These are phyloP conservation scores for Rhinatrema bivittatum DNA, from an alignment of 2,797 vertebrate genomes.

Conservation along the genomic window DNA sequence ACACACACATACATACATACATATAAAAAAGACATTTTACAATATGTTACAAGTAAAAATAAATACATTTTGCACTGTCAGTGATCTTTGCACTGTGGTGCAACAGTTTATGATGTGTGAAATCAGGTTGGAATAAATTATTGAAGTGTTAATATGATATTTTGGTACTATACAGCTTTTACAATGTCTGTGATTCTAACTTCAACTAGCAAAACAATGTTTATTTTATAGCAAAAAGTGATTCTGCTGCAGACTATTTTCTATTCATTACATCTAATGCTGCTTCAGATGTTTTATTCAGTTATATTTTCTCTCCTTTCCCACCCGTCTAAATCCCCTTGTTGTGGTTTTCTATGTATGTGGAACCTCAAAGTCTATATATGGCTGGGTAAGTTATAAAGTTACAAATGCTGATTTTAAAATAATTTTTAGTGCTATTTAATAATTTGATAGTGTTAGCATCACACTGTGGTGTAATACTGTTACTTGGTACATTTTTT, in stretches of 20 bases:
- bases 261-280: slow-evolving; percentile 20
- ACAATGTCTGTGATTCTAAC: slow-evolving; percentile 7
- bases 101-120: too few relatives aligned
- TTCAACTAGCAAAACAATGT: slow-evolving; percentile 9
- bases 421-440: slow-evolving; percentile 49
- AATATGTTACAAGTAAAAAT: too few relatives aligned
- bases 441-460: slow-evolving; percentile 45
- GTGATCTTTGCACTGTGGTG: too few relatives aligned
- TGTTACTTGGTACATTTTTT: slow-evolving; percentile 49
- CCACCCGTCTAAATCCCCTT: slow-evolving; percentile 22
- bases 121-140: slow-evolving; percentile 11
- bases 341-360: slow-evolving; percentile 18
- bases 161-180: slow-evolving; percentile 5
- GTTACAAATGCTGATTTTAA: slow-evolving; percentile 33
- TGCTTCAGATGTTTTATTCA: too few relatives aligned
- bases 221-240: too few relatives aligned
- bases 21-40: too few relatives aligned
- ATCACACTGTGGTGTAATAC: slow-evolving; percentile 49
- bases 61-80: too few relatives aligned
- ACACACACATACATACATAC: too few relatives aligned
- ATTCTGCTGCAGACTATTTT: slow-evolving; percentile 17
- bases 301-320: slow-evolving; percentile 29
- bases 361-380: slow-evolving; percentile 27
- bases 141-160: slow-evolving; percentile 4
- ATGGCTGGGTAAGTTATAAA: slow-evolving; percentile 26